Conservation (phyloP, 1,140 invertebrate species). For the Lethrus apterus region DNA sequence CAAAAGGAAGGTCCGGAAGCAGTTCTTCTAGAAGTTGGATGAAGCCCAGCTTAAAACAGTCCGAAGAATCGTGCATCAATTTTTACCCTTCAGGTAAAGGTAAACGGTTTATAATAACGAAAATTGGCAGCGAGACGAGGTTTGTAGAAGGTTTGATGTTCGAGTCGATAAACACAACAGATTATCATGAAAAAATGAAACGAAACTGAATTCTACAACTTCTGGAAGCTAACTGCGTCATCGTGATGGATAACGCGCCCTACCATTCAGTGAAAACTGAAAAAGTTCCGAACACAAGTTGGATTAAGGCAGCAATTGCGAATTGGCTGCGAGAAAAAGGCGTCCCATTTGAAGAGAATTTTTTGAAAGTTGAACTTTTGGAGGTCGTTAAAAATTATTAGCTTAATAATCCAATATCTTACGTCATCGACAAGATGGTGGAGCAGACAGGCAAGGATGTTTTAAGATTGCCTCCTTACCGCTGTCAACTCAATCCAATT, state of each 20-base stretch:
- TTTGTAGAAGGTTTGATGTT: slow-evolving; percentile 27
- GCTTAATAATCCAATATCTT: slow-evolving; percentile 19
- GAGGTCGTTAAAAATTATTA: slow-evolving; percentile 20
- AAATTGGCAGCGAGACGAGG: slow-evolving; percentile 25
- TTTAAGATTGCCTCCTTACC: slow-evolving; percentile 36
- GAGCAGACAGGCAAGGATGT: slow-evolving; percentile 23
- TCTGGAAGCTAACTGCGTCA: slow-evolving; percentile 26
- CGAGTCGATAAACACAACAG: slow-evolving; percentile 12
- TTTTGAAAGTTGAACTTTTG: slow-evolving; percentile 5
- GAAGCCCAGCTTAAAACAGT: too few species aligned
- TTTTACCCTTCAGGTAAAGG: slow-evolving; percentile 17
- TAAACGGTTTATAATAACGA: slow-evolving; percentile 26
- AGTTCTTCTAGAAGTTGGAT: too few species aligned
- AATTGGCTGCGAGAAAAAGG: slow-evolving; percentile 23
- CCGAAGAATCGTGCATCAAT: too few species aligned
- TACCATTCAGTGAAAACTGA: slow-evolving; percentile 32
- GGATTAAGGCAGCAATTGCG: slow-evolving; percentile 28
- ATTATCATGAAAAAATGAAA: slow-evolving; percentile 8
- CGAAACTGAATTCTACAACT: slow-evolving; percentile 22
- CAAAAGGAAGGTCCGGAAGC: too few species aligned
- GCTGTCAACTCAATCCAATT: slow-evolving; percentile 39
- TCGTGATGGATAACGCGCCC: slow-evolving; percentile 39
- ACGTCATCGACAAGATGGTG: slow-evolving; percentile 26
- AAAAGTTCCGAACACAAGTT: slow-evolving; percentile 20
- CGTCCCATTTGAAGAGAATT: slow-evolving; percentile 14